These are phyloP conservation scores for Rapana venosa DNA, from an alignment of 2,888 invertebrate genomes.

Conservation along the genomic window DNA sequence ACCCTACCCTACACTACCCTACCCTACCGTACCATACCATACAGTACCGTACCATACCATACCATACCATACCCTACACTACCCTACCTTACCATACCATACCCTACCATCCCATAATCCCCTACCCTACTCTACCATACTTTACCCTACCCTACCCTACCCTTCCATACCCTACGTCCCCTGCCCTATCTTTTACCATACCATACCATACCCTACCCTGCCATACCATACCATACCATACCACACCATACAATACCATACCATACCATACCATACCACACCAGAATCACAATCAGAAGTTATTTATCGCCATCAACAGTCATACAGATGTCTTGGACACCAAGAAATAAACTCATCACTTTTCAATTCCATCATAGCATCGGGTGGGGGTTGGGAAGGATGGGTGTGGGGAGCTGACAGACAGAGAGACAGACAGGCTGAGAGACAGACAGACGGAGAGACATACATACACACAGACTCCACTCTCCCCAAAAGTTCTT, in stretches of 20 bases:
- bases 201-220: background rate
- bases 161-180: background rate
- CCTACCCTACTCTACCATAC: background rate
- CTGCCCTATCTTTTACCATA: background rate
- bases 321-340: too few relatives aligned
- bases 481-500: too few relatives aligned
- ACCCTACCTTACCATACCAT: background rate
- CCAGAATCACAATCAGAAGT: too few relatives aligned
- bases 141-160: background rate
- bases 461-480: too few relatives aligned
- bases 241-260: background rate
- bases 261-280: background rate
- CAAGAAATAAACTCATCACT: too few relatives aligned
- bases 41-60: background rate
- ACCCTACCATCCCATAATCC: background rate
- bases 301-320: too few relatives aligned
- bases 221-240: slow-evolving; percentile 24
- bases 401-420: too few relatives aligned
- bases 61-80: background rate
- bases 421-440: too few relatives aligned
- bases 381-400: too few relatives aligned
- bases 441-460: too few relatives aligned
- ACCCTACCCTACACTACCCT: background rate
- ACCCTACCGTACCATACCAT: background rate
- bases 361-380: too few relatives aligned